These are phyloP conservation scores for Fragum fragum DNA, from an alignment of 2,888 invertebrate genomes.

Conservation along the genomic window DNA sequence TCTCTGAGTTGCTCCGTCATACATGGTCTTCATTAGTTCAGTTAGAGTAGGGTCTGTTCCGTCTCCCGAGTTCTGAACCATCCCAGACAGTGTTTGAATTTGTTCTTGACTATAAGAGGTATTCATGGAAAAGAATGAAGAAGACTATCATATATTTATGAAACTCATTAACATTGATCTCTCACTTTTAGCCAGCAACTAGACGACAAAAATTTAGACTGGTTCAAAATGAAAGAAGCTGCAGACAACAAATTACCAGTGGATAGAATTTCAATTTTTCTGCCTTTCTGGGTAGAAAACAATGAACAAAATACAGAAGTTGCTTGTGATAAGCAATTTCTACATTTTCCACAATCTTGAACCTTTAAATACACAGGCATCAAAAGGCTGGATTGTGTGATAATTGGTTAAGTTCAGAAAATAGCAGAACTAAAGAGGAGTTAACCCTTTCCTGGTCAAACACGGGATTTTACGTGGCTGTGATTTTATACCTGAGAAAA, in stretches of 20 bases:
- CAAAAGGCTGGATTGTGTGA: no score
- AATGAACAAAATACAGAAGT: background rate
- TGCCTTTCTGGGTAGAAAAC: background rate
- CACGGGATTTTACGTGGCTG: no score
- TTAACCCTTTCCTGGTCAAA: no score
- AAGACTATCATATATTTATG: background rate
- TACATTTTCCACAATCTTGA: background rate
- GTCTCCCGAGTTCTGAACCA: slow-evolving; percentile 67
- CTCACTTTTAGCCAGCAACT: no score
- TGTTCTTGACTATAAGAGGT: slow-evolving; percentile 59
- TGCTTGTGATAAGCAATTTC: background rate
- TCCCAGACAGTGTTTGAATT: slow-evolving; percentile 56
- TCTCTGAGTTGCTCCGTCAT: slow-evolving; percentile 61
- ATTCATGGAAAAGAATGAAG: background rate
- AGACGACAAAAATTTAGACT: background rate
- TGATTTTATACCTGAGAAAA: no score
- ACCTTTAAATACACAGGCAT: no score
- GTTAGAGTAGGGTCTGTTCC: slow-evolving; percentile 68
- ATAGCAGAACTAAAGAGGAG: no score
- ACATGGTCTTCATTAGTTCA: slow-evolving; percentile 74
- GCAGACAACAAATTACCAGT: background rate
- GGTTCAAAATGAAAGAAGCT: background rate
- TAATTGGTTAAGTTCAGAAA: no score
- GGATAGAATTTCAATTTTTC: no score
- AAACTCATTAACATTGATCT: no score